Evolutionary conservation across 2,113 vertebrate species (phyloP).

Genomic region (Lepisosteus oculatus): DNA sequence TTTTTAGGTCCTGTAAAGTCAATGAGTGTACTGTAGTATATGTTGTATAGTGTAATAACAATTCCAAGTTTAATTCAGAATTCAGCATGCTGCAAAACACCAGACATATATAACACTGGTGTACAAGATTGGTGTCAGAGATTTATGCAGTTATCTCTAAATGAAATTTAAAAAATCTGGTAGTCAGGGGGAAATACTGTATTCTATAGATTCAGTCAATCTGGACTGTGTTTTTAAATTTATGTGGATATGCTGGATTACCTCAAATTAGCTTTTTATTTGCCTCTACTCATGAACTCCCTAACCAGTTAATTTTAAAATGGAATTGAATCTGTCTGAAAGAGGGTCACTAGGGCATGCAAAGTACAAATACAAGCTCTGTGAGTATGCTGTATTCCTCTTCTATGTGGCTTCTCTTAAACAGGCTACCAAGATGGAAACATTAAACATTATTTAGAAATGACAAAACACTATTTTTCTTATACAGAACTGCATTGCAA

Average conservation of each 20-base stretch:
- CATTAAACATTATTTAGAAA: no score
- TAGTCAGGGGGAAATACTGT: not conserved
- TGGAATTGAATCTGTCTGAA: slow-evolving; percentile 20
- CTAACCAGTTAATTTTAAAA: slow-evolving; percentile 22
- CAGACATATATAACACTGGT: not conserved
- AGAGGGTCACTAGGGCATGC: not conserved
- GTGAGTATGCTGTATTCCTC: not conserved
- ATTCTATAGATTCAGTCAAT: not conserved
- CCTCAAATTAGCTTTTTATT: slow-evolving; percentile 20
- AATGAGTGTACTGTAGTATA: slow-evolving; percentile 29
- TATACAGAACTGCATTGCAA: no score
- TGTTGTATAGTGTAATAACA: slow-evolving; percentile 16
- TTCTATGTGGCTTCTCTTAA: not conserved
- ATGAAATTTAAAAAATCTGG: not conserved
- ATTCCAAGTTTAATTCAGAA: slow-evolving; percentile 8
- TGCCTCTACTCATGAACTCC: slow-evolving; percentile 9
- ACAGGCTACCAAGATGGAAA: not conserved
- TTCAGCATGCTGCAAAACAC: not conserved
- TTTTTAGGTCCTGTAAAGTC: slow-evolving; percentile 49
- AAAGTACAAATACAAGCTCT: not conserved
- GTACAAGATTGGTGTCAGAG: slow-evolving; percentile 8
- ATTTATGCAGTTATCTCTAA: slow-evolving; percentile 3
- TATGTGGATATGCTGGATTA: slow-evolving; percentile 20
- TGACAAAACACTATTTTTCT: no score
- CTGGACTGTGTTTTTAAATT: slow-evolving; percentile 12